A percentile compares a stretch with the other conserved stretches of the same genome.
Evolutionary conservation across 2,888 invertebrate species (phyloP).

Genomic region (Lydus trimaculatus): DNA sequence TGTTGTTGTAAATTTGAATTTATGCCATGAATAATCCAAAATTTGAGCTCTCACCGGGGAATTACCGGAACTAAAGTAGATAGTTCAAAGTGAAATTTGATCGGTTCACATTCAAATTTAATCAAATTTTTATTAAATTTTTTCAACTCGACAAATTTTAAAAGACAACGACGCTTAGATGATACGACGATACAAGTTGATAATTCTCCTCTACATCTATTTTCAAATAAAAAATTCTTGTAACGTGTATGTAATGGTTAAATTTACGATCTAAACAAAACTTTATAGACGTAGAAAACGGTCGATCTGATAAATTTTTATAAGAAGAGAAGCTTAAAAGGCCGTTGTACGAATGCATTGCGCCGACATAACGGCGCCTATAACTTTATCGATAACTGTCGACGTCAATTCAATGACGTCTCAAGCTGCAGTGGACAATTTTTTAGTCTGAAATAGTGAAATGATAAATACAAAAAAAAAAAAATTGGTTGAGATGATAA

Average conservation of each 20-base stretch:
- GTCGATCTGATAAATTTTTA: background rate
- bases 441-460: background rate
- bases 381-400: background rate
- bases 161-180: background rate
- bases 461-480: background rate
- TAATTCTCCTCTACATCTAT: no score
- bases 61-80: background rate
- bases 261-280: background rate
- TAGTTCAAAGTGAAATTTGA: background rate
- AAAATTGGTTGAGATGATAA: background rate
- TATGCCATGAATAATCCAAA: background rate
- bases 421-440: background rate
- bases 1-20: no score
- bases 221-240: background rate
- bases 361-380: background rate
- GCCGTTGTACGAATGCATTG: background rate
- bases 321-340: background rate
- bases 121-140: background rate
- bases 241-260: background rate
- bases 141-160: background rate
- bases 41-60: background rate
- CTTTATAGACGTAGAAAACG: background rate
- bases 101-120: background rate
- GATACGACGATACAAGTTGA: background rate
- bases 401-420: background rate